Evolutionary conservation across 2,888 invertebrate species (phyloP).

Genomic region (Drosophila falleni): DNA sequence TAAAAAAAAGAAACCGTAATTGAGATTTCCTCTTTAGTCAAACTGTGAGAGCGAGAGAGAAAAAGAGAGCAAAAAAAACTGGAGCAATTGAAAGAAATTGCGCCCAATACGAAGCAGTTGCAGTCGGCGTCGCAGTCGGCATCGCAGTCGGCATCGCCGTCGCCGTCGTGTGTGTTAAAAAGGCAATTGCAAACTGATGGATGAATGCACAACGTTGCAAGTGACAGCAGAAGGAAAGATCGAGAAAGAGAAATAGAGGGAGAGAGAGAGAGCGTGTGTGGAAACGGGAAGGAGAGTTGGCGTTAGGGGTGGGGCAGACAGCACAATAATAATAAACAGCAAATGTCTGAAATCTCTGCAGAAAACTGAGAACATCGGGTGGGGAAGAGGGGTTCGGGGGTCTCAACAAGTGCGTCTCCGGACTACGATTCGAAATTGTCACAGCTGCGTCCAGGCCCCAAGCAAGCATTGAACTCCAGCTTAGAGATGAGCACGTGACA

Average conservation of each 20-base stretch:
- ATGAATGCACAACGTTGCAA: constrained; percentile 29
- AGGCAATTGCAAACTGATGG: constrained; percentile 49
- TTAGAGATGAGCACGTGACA: constrained; percentile 27
- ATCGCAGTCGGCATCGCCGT: neutral
- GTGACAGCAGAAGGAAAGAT: constrained; percentile 12
- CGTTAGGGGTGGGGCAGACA: constrained; percentile 8
- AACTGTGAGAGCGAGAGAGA: constrained; percentile 10
- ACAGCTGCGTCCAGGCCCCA: constrained; percentile 43
- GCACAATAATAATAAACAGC: constrained; percentile 48
- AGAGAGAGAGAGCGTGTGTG: neutral
- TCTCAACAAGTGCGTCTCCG: constrained; percentile 32
- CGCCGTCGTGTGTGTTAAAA: constrained; percentile 30
- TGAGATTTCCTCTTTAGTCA: constrained; percentile 74
- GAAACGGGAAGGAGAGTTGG: neutral
- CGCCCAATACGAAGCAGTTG: constrained; percentile 39
- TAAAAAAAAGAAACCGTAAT: constrained; percentile 57
- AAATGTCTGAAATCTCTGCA: constrained; percentile 58
- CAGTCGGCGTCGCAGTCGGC: neutral
- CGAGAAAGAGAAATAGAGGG: neutral
- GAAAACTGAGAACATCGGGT: constrained; percentile 8
- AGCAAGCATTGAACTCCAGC: constrained; percentile 41
- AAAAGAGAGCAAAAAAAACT: constrained; percentile 46
- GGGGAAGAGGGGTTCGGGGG: no score
- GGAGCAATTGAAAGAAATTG: constrained; percentile 69
- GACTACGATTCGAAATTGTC: constrained; percentile 35